Percentiles rank a stretch among this genome's conserved stretches.
phyloP scores from a whole-genome alignment of 2,797 vertebrate genomes.

The Tapera naevia region DNA sequence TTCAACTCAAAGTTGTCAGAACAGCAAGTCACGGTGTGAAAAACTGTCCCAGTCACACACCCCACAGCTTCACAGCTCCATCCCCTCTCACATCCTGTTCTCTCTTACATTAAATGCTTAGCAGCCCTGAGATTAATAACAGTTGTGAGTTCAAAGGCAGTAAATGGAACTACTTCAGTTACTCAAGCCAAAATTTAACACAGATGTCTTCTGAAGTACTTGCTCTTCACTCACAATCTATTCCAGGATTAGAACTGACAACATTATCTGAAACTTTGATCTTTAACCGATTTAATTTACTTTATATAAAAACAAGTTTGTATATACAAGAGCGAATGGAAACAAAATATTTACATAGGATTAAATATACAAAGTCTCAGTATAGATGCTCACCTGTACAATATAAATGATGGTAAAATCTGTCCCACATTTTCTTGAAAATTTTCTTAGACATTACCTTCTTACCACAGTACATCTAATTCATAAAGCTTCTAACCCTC shows the following conservation, averaged over 20 bases:
- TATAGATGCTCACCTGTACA: not conserved
- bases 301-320: constrained; percentile 36
- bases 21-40: not conserved
- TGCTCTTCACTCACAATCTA: not conserved
- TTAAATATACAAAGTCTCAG: constrained; percentile 1
- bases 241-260: constrained; percentile 5
- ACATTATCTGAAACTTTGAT: not conserved
- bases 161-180: constrained; percentile 18
- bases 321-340: not conserved
- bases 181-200: constrained; percentile 7
- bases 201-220: constrained; percentile 10
- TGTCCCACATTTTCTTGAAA: not conserved
- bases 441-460: not conserved
- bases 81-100: constrained; percentile 42
- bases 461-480: not conserved
- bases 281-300: constrained; percentile 51
- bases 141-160: constrained; percentile 34
- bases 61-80: constrained; percentile 3
- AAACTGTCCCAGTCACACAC: not conserved
- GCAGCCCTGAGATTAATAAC: constrained; percentile 21
- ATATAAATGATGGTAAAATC: not conserved
- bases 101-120: not conserved
- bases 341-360: constrained; percentile 43
- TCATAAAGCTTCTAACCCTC: not conserved
- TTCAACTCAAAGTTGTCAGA: not conserved